Conservation (phyloP, 92 coral and sea anemone genomes). For the Zoanthus sociatus region DNA sequence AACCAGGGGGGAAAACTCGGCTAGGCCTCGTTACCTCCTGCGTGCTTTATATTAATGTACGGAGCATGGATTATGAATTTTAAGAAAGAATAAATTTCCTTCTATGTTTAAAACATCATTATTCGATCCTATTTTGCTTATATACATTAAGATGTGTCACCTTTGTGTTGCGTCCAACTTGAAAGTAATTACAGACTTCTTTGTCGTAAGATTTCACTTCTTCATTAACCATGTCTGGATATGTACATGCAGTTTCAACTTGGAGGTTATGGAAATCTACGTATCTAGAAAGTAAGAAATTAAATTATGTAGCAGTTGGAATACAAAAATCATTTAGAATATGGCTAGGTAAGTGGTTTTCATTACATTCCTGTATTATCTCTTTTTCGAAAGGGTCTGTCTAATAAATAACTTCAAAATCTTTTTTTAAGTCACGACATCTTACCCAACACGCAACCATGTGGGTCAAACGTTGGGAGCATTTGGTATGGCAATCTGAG, state of each 20-base stretch:
- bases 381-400: too few species aligned
- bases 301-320: neutral
- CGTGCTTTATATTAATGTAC: neutral
- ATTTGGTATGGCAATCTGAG: too few species aligned
- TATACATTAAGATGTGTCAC: conserved; percentile 2
- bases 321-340: neutral
- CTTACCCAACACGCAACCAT: too few species aligned
- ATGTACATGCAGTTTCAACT: conserved; percentile 81
- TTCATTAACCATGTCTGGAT: conserved; percentile 87
- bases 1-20: too few species aligned
- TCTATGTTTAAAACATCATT: too few species aligned
- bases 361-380: too few species aligned
- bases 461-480: too few species aligned
- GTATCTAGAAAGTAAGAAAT: conserved; percentile 64
- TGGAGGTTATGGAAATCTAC: conserved; percentile 81
- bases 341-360: neutral
- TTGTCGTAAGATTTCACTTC: conserved; percentile 83
- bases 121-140: too few species aligned
- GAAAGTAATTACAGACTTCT: conserved; percentile 92
- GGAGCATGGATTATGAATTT: neutral
- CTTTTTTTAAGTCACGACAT: too few species aligned
- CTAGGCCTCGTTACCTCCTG: too few species aligned
- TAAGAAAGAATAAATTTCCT: too few species aligned
- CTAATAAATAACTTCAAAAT: too few species aligned
- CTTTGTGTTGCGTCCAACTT: conserved; percentile 80